Conservation (phyloP, 2,113 vertebrate species). For the Dicerorhinus sumatrensis region DNA sequence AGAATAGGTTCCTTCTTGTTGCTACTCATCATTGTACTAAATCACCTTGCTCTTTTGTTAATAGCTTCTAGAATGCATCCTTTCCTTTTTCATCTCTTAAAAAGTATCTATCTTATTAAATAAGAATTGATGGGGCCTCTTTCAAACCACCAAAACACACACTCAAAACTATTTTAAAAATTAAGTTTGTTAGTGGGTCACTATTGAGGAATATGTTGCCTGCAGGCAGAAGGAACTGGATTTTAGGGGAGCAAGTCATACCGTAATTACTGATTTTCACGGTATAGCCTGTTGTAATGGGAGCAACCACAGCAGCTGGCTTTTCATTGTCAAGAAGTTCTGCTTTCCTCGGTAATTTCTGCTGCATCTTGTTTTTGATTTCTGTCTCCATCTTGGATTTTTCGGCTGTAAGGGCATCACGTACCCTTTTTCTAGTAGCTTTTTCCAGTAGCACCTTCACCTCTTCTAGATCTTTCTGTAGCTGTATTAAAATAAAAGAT, state of each 20-base stretch:
- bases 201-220: not conserved
- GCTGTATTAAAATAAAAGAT: conserved; percentile 77
- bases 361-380: conserved; percentile 89
- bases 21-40: not conserved
- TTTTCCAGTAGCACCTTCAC: conserved; percentile 90
- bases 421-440: conserved; percentile 90
- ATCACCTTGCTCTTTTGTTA: not conserved
- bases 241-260: conserved; percentile 74
- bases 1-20: not conserved
- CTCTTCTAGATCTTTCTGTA: conserved; percentile 95
- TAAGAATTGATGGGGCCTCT: not conserved
- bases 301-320: conserved; percentile 80
- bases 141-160: not conserved
- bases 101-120: conserved; percentile 30
- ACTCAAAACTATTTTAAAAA: not conserved
- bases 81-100: not conserved
- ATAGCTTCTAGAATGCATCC: not conserved
- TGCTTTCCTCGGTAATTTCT: conserved; percentile 88
- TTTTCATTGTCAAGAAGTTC: conserved; percentile 87
- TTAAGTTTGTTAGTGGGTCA: not conserved
- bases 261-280: conserved; percentile 98
- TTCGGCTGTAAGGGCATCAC: conserved; percentile 91
- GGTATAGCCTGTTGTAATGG: conserved; percentile 90
- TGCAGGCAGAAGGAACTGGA: not conserved
- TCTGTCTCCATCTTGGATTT: conserved; percentile 94